Percentiles rank a stretch among this genome's conserved stretches.
These are phyloP conservation scores for Cryptocheilus praepositus DNA, from an alignment of 2,888 invertebrate species.

Conservation along the genomic window DNA sequence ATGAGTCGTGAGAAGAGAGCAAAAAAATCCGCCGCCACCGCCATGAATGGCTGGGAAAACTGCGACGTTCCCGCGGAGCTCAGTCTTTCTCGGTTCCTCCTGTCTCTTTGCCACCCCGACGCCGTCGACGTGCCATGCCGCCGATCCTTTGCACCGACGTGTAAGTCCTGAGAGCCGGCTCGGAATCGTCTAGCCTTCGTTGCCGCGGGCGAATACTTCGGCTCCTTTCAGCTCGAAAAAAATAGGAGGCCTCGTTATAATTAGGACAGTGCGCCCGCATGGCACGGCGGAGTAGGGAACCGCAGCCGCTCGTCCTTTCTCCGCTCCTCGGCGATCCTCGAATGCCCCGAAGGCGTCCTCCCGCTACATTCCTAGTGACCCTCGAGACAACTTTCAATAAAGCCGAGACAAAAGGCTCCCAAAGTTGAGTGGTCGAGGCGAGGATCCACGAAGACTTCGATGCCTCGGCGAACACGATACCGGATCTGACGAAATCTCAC, in stretches of 20 bases:
- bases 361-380: conserved; percentile 70
- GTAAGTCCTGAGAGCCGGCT: conserved; percentile 29
- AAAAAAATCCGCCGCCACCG: conserved; percentile 48
- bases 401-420: conserved; percentile 63
- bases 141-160: conserved; percentile 51
- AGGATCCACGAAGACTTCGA: conserved; percentile 6
- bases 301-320: conserved; percentile 34
- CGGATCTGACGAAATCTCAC: too few relatives aligned
- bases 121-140: background rate
- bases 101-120: conserved; percentile 6
- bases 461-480: too few relatives aligned
- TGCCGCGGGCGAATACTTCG: conserved; percentile 68
- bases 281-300: conserved; percentile 51
- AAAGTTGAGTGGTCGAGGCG: conserved; percentile 45
- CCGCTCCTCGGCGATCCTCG: conserved; percentile 47
- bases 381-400: conserved; percentile 69
- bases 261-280: conserved; percentile 75
- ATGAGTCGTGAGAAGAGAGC: conserved; percentile 68
- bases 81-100: background rate
- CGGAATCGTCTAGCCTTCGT: conserved; percentile 25
- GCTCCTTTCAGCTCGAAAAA: conserved; percentile 67
- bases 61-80: conserved; percentile 50
- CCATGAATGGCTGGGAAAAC: conserved; percentile 68
- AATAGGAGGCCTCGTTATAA: conserved; percentile 72
- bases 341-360: conserved; percentile 61